Conservation (phyloP, 2,797 vertebrate species). For the Lemur catta region DNA sequence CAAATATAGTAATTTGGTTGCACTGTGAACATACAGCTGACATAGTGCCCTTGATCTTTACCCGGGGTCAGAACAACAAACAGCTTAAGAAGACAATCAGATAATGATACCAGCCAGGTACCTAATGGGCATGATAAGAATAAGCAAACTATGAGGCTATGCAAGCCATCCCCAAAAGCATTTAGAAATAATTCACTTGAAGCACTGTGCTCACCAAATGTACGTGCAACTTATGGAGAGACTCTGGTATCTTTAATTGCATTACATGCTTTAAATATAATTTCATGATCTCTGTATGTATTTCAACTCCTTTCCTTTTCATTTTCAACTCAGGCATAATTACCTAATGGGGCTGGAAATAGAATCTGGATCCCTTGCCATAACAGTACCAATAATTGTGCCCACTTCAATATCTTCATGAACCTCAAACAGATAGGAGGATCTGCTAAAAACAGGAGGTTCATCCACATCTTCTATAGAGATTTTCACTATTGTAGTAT, state of each 20-base stretch:
- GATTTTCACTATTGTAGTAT: constrained; percentile 92
- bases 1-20: background rate
- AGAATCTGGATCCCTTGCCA: constrained; percentile 92
- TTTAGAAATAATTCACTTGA: background rate
- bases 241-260: background rate
- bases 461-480: constrained; percentile 94
- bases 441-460: constrained; percentile 91
- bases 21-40: background rate
- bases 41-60: background rate
- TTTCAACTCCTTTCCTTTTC: background rate
- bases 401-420: constrained; percentile 91
- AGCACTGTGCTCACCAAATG: background rate
- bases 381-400: constrained; percentile 91
- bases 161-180: background rate
- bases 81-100: background rate
- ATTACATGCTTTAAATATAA: background rate
- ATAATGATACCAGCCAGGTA: background rate
- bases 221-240: background rate
- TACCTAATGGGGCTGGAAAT: constrained; percentile 92
- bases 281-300: background rate
- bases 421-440: constrained; percentile 93
- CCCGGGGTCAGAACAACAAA: background rate
- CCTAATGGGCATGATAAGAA: background rate
- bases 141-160: background rate
- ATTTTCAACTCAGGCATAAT: background rate